Percentiles rank a stretch among this genome's conserved stretches.
These are phyloP conservation scores for Oryctolagus cuniculus DNA, from an alignment of 2,113 vertebrate genomes.

Conservation along the genomic window DNA sequence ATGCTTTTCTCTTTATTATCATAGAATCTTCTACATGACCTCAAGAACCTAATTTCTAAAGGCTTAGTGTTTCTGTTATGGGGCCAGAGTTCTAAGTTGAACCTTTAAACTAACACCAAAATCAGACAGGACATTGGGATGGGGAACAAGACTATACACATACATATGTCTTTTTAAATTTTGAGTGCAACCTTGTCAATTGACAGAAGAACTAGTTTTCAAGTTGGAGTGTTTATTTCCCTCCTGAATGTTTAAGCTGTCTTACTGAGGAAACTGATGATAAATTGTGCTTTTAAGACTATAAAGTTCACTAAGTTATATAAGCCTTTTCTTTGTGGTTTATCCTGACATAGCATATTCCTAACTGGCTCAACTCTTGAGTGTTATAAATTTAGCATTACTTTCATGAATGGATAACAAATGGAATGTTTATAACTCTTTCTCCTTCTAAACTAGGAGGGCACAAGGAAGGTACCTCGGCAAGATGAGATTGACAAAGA, in stretches of 20 bases:
- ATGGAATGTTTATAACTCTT: not conserved
- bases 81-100: not conserved
- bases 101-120: constrained; percentile 30
- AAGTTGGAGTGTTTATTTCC: not conserved
- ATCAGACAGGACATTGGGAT: not conserved
- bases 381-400: not conserved
- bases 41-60: constrained; percentile 34
- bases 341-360: constrained; percentile 6
- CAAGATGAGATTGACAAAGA: not conserved
- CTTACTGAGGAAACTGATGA: not conserved
- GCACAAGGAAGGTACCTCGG: not conserved
- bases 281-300: constrained; percentile 7
- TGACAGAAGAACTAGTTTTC: constrained; percentile 44
- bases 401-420: not conserved
- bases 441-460: not conserved
- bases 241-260: not conserved
- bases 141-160: not conserved
- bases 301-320: not conserved
- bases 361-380: not conserved
- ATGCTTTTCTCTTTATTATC: not conserved
- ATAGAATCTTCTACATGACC: not conserved
- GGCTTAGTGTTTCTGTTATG: not conserved
- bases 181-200: not conserved
- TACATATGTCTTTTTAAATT: not conserved
- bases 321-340: constrained; percentile 3